Evolutionary conservation across 2,797 vertebrate genomes (phyloP), one percentile per base, ranked within the genome.

Genomic region (Euthynnus affinis): DNA sequence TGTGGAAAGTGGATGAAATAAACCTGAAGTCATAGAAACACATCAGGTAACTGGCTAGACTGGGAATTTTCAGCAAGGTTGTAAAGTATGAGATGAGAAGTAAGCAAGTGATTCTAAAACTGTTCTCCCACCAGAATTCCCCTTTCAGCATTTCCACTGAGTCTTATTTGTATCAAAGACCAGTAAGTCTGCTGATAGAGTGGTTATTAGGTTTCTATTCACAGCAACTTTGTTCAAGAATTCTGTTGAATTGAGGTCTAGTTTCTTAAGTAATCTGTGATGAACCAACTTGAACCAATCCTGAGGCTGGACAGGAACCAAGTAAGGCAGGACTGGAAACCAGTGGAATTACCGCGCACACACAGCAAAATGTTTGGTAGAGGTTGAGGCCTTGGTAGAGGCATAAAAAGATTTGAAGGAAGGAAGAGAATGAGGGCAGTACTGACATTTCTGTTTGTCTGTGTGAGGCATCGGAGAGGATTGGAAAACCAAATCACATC

Each of bases 401-500:
- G 34, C 29, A 68, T 55, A 4, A 51, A 75, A 59, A 14, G 12
- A 27, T 52, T 63, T 29, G 8, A 64, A 66, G 5, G 20, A 29
- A 20, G 29, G 34, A 62, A 14, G 48, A 13, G 27, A 49, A 72
- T 17, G 61, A 72, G 77, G 73, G 37, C 73, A 78, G 0, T 1
- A 1, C 49, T 57, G 61, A 55, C 40, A 42, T 29, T n/a, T 17
- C 15, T 48, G 69, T 32, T 58, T 56, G 62, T 60, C 37, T 72
- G 52, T 59, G 59, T 46, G 32, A 58, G 62, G 61, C 68, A 78
- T 67, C 56, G 58, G 49, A 53, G 58, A 52, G 63, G 69, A 83
- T 29, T 64, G 62, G 55, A 70, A 87, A 82, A 87, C 27, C 53
- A 85, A 78, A 86, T 78, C 48, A 67, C 62, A 59, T 79, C 5